A percentile compares a stretch with the other conserved stretches of the same genome.
phyloP scores from a whole-genome alignment of 2,113 vertebrate genomes.

The Nyctibius bracteatus region DNA sequence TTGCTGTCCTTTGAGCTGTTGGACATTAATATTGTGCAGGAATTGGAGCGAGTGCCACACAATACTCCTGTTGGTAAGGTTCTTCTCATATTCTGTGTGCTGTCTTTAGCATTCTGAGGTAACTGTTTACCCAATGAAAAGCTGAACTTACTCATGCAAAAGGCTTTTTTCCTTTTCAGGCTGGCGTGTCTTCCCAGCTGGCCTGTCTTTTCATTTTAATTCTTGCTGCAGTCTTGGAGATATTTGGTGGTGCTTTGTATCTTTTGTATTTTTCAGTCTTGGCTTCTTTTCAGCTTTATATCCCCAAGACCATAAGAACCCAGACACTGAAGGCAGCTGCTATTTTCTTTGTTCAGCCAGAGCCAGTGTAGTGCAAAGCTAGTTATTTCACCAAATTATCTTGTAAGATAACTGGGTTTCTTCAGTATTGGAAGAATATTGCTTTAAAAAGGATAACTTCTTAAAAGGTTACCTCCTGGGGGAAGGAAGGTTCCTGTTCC shows the following conservation, averaged over 20 bases:
- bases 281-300: background rate
- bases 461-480: background rate
- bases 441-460: background rate
- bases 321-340: background rate
- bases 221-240: background rate
- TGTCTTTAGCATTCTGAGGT: rapidly evolving
- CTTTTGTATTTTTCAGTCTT: background rate
- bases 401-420: background rate
- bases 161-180: background rate
- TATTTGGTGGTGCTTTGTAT: background rate
- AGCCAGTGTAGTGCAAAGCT: background rate
- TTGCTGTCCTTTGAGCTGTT: slow-evolving; percentile 94
- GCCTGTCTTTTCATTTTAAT: background rate
- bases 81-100: background rate
- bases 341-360: background rate
- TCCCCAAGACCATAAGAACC: background rate
- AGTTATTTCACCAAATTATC: background rate
- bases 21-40: slow-evolving; percentile 97
- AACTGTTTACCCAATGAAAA: background rate
- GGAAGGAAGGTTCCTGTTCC: background rate
- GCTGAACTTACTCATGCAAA: background rate
- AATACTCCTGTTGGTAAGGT: slow-evolving; percentile 91
- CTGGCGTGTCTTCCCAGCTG: background rate
- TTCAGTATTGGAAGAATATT: background rate
- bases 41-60: slow-evolving; percentile 92